Conservation (phyloP, 2,113 vertebrate species). For the Cricetomys ansorgei region DNA sequence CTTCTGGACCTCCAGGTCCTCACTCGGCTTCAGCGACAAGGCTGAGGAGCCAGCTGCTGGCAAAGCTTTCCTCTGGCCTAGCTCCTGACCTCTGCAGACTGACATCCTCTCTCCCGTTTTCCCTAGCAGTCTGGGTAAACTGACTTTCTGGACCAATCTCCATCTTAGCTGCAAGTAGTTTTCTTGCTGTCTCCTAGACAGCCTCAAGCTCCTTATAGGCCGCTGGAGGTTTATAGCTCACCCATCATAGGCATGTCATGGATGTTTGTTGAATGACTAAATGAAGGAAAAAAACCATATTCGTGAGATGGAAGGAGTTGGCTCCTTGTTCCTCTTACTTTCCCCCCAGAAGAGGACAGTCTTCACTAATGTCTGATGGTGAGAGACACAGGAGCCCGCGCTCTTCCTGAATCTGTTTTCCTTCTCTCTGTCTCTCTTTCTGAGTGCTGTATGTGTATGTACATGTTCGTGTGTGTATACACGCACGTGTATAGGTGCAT, state of each 20-base stretch:
- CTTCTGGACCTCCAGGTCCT: neutral
- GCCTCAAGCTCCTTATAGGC: neutral
- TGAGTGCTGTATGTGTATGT: neutral
- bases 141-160: neutral
- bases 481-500: neutral
- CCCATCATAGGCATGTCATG: rapidly evolving
- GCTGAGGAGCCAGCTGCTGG: too few relatives aligned
- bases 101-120: neutral
- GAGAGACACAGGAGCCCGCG: neutral
- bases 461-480: neutral
- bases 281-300: neutral
- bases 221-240: neutral
- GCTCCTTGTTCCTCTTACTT: too few relatives aligned
- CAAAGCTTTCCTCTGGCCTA: neutral
- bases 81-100: neutral
- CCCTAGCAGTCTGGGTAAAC: neutral
- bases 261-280: neutral
- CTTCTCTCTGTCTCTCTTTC: neutral
- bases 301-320: neutral
- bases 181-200: neutral
- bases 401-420: neutral
- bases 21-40: rapidly evolving
- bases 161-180: rapidly evolving
- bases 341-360: neutral
- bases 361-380: neutral